Percentiles rank a stretch among this genome's conserved stretches.
Conservation (phyloP, 2,888 invertebrate genomes). For the Mycalesis mineus region DNA sequence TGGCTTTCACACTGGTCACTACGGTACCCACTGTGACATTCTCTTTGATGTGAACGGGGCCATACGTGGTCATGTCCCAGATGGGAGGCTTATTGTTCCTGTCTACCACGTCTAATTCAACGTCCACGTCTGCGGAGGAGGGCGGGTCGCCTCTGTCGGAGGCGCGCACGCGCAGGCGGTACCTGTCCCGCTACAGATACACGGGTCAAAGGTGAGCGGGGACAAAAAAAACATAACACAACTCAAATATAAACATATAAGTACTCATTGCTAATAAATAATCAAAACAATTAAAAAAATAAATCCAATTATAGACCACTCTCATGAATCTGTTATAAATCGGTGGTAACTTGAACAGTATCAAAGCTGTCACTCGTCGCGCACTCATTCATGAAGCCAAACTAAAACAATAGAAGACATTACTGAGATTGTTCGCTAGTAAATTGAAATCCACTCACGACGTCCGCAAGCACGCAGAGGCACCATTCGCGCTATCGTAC, state of each 20-base stretch:
- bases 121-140: slow-evolving; percentile 96
- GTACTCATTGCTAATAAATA: slow-evolving; percentile 73
- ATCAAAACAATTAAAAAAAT: slow-evolving; percentile 58
- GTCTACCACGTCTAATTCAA: slow-evolving; percentile 98
- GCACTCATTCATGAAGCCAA: slow-evolving; percentile 69
- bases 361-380: slow-evolving; percentile 48
- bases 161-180: slow-evolving; percentile 96
- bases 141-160: slow-evolving; percentile 96
- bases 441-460: slow-evolving; percentile 54
- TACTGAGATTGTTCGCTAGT: slow-evolving; percentile 46
- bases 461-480: slow-evolving; percentile 54
- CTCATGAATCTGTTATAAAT: slow-evolving; percentile 50
- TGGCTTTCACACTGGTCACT: slow-evolving; percentile 98
- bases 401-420: slow-evolving; percentile 62
- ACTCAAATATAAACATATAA: slow-evolving; percentile 77
- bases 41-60: slow-evolving; percentile 98
- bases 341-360: slow-evolving; percentile 31
- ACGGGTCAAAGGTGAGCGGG: slow-evolving; percentile 85
- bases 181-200: slow-evolving; percentile 95
- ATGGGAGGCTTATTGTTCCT: slow-evolving; percentile 98
- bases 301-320: slow-evolving; percentile 57
- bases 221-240: slow-evolving; percentile 80
- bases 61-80: slow-evolving; percentile 96
- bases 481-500: slow-evolving; percentile 64
- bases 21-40: slow-evolving; percentile 99